Percentiles rank a stretch among this genome's conserved stretches.
Conservation (phyloP, 1,140 invertebrate species). For the Drosophila rhopaloa region DNA sequence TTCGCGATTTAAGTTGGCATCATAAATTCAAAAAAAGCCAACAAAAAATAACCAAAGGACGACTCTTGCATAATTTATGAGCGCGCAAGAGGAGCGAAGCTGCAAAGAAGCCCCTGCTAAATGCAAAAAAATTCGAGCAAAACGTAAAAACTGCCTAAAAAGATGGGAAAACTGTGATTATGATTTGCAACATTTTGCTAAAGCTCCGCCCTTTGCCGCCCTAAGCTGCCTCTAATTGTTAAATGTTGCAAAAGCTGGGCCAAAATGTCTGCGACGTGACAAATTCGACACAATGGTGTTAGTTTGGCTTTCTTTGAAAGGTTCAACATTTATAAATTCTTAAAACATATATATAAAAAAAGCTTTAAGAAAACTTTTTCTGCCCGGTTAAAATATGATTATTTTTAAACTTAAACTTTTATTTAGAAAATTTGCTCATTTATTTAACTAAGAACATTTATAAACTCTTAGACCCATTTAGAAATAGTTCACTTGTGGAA, state of each 20-base stretch:
- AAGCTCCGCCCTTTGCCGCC: constrained; percentile 2
- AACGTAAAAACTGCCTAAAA: constrained; percentile 20
- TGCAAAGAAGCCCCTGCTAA: constrained; percentile 11
- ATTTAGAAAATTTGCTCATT: too few species aligned
- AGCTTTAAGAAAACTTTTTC: too few species aligned
- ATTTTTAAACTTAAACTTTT: too few species aligned
- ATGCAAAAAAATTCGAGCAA: constrained; percentile 39
- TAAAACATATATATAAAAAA: too few species aligned
- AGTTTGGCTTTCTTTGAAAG: neutral
- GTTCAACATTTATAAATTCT: too few species aligned
- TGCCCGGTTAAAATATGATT: too few species aligned
- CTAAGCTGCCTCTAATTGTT: constrained; percentile 59
- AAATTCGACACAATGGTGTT: neutral
- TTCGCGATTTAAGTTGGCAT: constrained; percentile 55
- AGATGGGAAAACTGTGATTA: constrained; percentile 38
- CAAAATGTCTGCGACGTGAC: constrained; percentile 12
- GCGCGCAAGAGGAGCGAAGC: constrained; percentile 4
- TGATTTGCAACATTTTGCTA: constrained; percentile 34
- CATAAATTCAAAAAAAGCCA: constrained; percentile 53
- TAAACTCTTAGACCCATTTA: too few species aligned
- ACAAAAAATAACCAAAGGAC: constrained; percentile 23
- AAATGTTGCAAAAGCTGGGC: constrained; percentile 42
- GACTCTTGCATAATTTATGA: constrained; percentile 69
- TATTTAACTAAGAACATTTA: too few species aligned
- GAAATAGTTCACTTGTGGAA: too few species aligned